Conservation (phyloP, 1,140 invertebrate species). For the Zeugodacus cucurbitae region DNA sequence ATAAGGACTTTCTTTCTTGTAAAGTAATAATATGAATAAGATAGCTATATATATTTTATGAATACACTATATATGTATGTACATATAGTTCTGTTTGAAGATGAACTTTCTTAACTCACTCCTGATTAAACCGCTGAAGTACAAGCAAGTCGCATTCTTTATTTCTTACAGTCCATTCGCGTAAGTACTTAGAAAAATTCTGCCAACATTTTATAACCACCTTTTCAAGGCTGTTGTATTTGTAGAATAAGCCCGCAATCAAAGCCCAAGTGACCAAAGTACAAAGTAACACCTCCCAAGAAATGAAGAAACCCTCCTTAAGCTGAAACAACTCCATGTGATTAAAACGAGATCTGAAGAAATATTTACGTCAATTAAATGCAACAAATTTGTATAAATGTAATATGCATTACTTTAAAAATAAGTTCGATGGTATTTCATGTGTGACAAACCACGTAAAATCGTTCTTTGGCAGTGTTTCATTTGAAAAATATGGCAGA, state of each 20-base stretch:
- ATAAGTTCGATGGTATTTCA: constrained; percentile 55
- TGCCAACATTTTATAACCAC: not conserved
- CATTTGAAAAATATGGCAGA: constrained; percentile 3
- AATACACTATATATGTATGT: too few relatives aligned
- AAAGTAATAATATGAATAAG: too few relatives aligned
- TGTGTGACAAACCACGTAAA: not conserved
- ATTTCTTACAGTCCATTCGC: too few relatives aligned
- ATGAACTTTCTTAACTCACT: too few relatives aligned
- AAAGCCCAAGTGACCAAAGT: constrained; percentile 3
- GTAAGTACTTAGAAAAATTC: too few relatives aligned
- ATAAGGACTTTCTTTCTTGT: too few relatives aligned
- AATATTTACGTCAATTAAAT: not conserved
- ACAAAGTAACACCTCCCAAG: constrained; percentile 36
- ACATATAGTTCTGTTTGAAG: too few relatives aligned
- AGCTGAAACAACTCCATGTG: not conserved
- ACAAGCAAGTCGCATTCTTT: too few relatives aligned
- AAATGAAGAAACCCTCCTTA: constrained; percentile 2
- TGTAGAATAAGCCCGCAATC: constrained; percentile 32
- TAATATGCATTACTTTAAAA: constrained; percentile 48
- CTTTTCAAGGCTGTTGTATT: constrained; percentile 9
- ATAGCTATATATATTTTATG: too few relatives aligned
- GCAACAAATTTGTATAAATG: not conserved
- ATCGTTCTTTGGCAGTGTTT: not conserved
- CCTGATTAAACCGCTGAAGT: too few relatives aligned
- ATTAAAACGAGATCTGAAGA: not conserved